These are phyloP conservation scores for Ctenoplectra terminalis DNA, from an alignment of 1,140 invertebrate genomes.

Conservation along the genomic window DNA sequence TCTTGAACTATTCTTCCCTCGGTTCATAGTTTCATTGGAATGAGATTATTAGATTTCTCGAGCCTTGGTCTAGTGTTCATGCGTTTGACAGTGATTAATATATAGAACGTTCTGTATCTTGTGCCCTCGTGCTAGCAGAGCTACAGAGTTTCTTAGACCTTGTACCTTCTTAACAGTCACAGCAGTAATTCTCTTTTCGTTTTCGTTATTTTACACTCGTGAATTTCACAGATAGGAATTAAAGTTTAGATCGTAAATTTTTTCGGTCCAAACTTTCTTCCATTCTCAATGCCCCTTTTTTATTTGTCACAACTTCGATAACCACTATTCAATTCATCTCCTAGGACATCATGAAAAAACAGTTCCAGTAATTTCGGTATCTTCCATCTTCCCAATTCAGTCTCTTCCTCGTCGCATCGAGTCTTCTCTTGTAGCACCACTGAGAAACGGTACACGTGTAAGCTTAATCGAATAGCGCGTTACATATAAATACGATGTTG, in stretches of 20 bases:
- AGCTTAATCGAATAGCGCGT: constrained; percentile 24
- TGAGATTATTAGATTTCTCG: neutral
- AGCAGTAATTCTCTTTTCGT: neutral
- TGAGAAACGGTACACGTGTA: neutral
- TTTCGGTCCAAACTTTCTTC: neutral
- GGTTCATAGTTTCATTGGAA: neutral
- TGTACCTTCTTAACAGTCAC: neutral
- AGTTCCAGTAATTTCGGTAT: neutral
- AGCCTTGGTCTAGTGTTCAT: neutral
- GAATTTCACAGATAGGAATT: neutral
- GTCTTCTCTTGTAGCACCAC: constrained; percentile 31
- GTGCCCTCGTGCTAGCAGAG: neutral
- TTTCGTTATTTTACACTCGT: no score
- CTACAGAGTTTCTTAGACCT: neutral
- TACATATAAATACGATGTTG: constrained; percentile 4
- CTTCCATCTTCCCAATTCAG: neutral
- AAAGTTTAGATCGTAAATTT: neutral
- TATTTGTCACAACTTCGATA: no score
- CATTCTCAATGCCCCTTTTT: no score
- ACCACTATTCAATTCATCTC: neutral
- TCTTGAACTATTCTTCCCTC: neutral
- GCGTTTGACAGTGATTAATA: neutral
- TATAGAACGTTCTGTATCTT: neutral
- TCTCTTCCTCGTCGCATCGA: neutral
- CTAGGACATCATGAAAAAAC: neutral